phyloP scores from a whole-genome alignment of 2,113 vertebrate species.

The Gopherus flavomarginatus region DNA sequence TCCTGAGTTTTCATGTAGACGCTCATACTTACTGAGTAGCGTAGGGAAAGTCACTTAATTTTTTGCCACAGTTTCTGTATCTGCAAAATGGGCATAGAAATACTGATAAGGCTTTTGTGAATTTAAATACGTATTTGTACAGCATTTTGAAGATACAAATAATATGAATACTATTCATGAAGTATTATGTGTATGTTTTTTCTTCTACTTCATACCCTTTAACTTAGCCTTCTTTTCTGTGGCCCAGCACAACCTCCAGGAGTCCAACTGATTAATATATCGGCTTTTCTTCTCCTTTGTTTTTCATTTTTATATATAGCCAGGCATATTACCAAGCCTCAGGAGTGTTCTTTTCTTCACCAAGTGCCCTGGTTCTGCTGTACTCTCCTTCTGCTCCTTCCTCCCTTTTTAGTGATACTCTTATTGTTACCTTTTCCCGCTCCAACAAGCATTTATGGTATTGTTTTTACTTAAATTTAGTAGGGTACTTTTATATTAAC shows the following conservation, averaged over 20 bases:
- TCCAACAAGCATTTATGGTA: neutral
- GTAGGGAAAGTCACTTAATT: neutral
- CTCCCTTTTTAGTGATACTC: conserved; percentile 12
- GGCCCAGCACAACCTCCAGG: neutral
- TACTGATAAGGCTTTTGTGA: neutral
- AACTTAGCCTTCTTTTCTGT: neutral
- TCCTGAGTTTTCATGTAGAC: neutral
- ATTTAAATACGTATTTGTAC: neutral
- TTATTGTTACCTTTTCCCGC: neutral
- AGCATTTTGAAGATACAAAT: neutral
- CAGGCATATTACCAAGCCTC: neutral
- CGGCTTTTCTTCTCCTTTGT: neutral
- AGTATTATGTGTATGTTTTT: neutral
- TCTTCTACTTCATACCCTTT: neutral
- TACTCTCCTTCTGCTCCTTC: conserved; percentile 21
- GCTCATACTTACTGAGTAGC: neutral
- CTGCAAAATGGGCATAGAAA: neutral
- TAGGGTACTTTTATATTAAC: neutral
- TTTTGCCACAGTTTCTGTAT: neutral
- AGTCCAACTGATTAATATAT: neutral
- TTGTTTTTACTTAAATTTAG: neutral
- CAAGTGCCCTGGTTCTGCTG: neutral
- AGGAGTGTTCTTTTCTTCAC: neutral
- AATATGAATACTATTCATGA: neutral
- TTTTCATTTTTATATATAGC: conserved; percentile 15